These are phyloP conservation scores for Sparidentex hasta DNA, from an alignment of 2,797 vertebrate species.

Conservation along the genomic window DNA sequence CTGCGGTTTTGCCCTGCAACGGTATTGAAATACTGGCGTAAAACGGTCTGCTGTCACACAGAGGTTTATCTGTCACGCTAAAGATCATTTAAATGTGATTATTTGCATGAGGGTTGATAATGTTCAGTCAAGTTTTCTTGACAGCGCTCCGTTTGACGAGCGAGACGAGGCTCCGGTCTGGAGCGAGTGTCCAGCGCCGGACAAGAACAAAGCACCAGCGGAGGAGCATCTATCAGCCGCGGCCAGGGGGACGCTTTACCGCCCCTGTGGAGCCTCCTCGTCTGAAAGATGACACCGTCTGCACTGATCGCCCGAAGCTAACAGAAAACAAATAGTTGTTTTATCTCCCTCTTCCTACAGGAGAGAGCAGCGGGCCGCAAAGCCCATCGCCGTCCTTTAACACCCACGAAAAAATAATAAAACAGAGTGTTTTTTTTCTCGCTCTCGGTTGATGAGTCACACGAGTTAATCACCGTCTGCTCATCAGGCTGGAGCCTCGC, in stretches of 20 bases:
- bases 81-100: neutral
- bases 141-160: neutral
- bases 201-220: slow-evolving; percentile 66
- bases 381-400: slow-evolving; percentile 43
- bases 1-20: slow-evolving; percentile 77
- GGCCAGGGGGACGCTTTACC: slow-evolving; percentile 64
- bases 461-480: slow-evolving; percentile 66
- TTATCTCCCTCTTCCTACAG: slow-evolving; percentile 66
- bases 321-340: slow-evolving; percentile 80
- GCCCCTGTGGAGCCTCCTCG: slow-evolving; percentile 75
- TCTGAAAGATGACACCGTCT: slow-evolving; percentile 83
- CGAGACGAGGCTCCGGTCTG: slow-evolving; percentile 43
- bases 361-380: slow-evolving; percentile 39
- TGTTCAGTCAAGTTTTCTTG: slow-evolving; percentile 6
- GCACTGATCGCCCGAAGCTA: slow-evolving; percentile 72
- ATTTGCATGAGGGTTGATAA: slow-evolving; percentile 34
- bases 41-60: slow-evolving; percentile 1
- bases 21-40: slow-evolving; percentile 35
- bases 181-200: slow-evolving; percentile 50
- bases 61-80: neutral
- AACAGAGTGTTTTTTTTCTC: slow-evolving; percentile 54
- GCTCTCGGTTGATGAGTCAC: slow-evolving; percentile 60
- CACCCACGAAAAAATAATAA: slow-evolving; percentile 4
- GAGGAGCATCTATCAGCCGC: slow-evolving; percentile 66
- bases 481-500: slow-evolving; percentile 55